Base-by-base conservation (phyloP, 2,113 vertebrate genomes). In the Gasterosteus nipponicus region DNA sequence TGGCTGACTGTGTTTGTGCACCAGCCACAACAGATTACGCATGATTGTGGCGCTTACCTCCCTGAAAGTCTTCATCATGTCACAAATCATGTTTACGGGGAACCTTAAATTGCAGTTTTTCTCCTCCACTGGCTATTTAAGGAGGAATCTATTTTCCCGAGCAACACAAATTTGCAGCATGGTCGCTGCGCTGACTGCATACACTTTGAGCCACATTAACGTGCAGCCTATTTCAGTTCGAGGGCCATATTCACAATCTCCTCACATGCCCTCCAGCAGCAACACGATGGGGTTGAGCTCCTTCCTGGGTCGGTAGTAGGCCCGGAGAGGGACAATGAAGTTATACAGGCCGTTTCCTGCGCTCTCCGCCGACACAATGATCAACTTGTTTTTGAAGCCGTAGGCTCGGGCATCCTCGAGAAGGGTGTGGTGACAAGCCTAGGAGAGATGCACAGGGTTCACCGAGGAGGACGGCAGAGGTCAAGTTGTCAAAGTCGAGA, bases 321-420 rank as follows among this genome's bases (percentile, higher is more conserved):
- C 94, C 60, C 95, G 82, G 7, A 96, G 93, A 14, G 95, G 95
- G 22, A 94, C 95, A 3, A 96, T 94, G 89, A 96, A 96, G 90
- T 96, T 96, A 90, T 96, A 96, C 18, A 96, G 91, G n/a, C 95
- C 95, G 0, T 96, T 95, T 11, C 95, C 94, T 0, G 95, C 95
- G 0, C 92, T 92, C 89, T 96, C 95, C 0, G 95, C 95, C 0
- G 95, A 96, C 64, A 96, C 95, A 31, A 96, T 95, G 78, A 96
- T 95, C 81, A 95, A 70, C 83, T 95, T 94, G 91, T 95, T 96
- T 88, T 92, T 95, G 85, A 96, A 96, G 75, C 93, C 94, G 7
- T 95, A 95, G 3, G 94, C 93, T 29, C 94, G 92, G 2, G 95
- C 94, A 2, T 96, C 95, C 77, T 95, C 95, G 19, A 91, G 93